Conservation (phyloP, 2,113 vertebrate genomes). For the Leiothrix lutea region DNA sequence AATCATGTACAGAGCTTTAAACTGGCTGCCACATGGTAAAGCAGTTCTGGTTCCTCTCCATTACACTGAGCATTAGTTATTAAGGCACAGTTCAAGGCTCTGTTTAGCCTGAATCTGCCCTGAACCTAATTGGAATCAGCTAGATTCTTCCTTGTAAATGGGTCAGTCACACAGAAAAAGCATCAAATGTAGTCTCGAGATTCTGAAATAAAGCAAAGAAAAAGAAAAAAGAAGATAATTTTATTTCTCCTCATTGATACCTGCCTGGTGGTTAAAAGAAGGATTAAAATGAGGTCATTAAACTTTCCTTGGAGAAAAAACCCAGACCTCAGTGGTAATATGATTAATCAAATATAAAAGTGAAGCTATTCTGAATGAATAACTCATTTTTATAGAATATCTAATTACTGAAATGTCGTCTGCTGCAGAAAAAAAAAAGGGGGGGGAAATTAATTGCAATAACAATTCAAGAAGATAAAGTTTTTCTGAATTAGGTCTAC, state of each 20-base stretch:
- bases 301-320: constrained; percentile 67
- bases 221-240: constrained; percentile 7
- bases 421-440: constrained; percentile 2
- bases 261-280: constrained; percentile 52
- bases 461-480: constrained; percentile 72
- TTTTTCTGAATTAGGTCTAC: constrained; percentile 66
- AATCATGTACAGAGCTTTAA: constrained; percentile 7
- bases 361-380: constrained; percentile 64
- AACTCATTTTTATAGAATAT: constrained; percentile 70
- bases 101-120: constrained; percentile 37
- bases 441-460: constrained; percentile 67
- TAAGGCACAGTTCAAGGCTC: constrained; percentile 27
- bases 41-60: constrained; percentile 21
- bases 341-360: constrained; percentile 74
- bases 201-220: not conserved
- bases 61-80: constrained; percentile 10
- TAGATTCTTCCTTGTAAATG: constrained; percentile 3
- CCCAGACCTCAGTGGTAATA: constrained; percentile 62
- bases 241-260: constrained; percentile 66
- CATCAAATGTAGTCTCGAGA: constrained; percentile 47
- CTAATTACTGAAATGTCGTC: constrained; percentile 71
- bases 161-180: not conserved
- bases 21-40: not conserved
- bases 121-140: constrained; percentile 35
- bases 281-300: constrained; percentile 74